Evolutionary conservation across 2,113 vertebrate genomes (phyloP).

Genomic region (Andinoacara biseriatus): DNA sequence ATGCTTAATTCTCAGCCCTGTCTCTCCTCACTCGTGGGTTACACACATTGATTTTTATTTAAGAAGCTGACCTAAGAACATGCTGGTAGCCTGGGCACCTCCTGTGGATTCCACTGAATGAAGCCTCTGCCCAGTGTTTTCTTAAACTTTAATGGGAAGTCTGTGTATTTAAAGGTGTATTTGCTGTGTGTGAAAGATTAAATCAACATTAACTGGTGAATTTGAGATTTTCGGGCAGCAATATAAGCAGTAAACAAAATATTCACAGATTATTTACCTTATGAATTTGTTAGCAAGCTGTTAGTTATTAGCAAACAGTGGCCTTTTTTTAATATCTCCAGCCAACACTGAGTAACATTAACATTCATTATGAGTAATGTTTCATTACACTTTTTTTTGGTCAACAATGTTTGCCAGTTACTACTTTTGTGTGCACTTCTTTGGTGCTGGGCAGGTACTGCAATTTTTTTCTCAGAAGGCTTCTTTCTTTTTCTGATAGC

Average conservation of each 20-base stretch:
- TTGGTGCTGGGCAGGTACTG: neutral
- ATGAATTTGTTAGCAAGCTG: neutral
- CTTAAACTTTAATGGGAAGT: neutral
- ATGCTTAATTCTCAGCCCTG: constrained; percentile 13
- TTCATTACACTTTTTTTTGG: neutral
- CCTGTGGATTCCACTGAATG: neutral
- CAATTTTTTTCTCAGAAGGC: neutral
- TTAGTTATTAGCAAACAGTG: neutral
- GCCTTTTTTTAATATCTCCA: neutral
- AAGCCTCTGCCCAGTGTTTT: neutral
- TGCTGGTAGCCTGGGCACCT: neutral
- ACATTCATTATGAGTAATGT: neutral
- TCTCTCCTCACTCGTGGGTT: neutral
- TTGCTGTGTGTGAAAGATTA: neutral
- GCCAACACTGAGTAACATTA: neutral
- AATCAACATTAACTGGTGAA: neutral
- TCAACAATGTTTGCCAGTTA: neutral
- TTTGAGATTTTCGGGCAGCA: neutral
- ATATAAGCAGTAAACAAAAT: neutral
- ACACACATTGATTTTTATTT: constrained; percentile 40
- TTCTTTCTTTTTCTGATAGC: neutral
- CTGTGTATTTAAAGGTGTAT: neutral
- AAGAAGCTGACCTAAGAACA: constrained; percentile 29
- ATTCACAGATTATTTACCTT: neutral
- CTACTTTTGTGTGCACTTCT: neutral